These are phyloP conservation scores for Microctenopoma steveboyesi DNA, from an alignment of 2,797 vertebrate genomes.

Conservation along the genomic window DNA sequence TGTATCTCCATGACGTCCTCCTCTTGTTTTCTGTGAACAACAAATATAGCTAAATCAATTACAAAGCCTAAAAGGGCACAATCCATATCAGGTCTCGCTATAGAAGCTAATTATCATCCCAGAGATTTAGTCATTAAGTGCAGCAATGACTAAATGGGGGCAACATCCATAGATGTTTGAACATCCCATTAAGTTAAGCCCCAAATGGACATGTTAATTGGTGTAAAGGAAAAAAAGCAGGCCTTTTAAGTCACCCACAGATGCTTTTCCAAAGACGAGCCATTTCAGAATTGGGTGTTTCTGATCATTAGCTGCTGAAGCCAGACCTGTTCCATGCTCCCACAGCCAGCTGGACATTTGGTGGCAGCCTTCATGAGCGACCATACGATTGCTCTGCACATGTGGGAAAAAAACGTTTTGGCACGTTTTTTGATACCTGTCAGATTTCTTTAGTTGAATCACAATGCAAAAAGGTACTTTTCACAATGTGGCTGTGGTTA, in stretches of 20 bases:
- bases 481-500: constrained; percentile 66
- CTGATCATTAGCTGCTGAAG: constrained; percentile 37
- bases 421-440: constrained; percentile 18
- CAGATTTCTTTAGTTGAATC: constrained; percentile 15
- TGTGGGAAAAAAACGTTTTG: constrained; percentile 1
- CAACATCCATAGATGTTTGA: constrained; percentile 55
- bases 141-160: constrained; percentile 51
- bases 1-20: constrained; percentile 2
- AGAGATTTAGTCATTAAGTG: constrained; percentile 58
- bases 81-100: constrained; percentile 55
- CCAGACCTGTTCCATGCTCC: constrained; percentile 43
- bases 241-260: constrained; percentile 40
- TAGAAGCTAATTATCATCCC: constrained; percentile 57
- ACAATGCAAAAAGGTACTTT: constrained; percentile 64
- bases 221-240: constrained; percentile 20
- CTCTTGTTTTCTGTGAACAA: constrained; percentile 43
- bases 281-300: constrained; percentile 44
- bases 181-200: constrained; percentile 59
- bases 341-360: constrained; percentile 11
- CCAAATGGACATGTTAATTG: constrained; percentile 67
- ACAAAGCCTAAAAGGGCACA: constrained; percentile 44
- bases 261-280: constrained; percentile 24
- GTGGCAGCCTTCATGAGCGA: constrained; percentile 18
- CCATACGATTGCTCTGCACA: constrained; percentile 5
- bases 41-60: constrained; percentile 62